phyloP scores from a whole-genome alignment of 2,113 vertebrate species.

The Zapornia atra region DNA sequence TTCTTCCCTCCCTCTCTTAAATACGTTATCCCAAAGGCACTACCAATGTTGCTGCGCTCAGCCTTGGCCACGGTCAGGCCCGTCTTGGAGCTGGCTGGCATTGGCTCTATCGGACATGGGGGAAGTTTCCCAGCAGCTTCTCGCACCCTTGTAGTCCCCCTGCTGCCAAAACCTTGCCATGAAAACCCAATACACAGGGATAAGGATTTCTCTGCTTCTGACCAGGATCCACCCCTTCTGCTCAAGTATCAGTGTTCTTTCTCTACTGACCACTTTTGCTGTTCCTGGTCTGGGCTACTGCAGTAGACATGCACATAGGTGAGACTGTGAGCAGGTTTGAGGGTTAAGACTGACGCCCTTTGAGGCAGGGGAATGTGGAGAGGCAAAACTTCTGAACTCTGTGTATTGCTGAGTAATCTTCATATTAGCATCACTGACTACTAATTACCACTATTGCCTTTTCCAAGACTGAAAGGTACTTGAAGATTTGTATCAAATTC shows the following conservation, averaged over 20 bases:
- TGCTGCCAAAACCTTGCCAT: too few species aligned
- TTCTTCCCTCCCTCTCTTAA: too few species aligned
- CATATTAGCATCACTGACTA: neutral
- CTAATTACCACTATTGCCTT: neutral
- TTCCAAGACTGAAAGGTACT: neutral
- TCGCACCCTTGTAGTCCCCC: too few species aligned
- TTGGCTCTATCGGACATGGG: too few species aligned
- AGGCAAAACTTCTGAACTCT: neutral
- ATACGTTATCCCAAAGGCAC: too few species aligned
- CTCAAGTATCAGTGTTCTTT: neutral
- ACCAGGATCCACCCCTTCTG: neutral
- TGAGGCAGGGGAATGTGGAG: neutral
- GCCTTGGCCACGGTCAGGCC: too few species aligned
- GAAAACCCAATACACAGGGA: too few species aligned
- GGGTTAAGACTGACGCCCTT: neutral
- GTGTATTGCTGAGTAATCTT: neutral
- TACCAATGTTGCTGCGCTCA: too few species aligned
- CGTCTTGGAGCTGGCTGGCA: too few species aligned
- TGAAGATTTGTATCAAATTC: neutral
- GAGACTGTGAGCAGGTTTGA: neutral
- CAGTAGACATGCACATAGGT: fast-evolving
- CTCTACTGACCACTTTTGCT: fast-evolving
- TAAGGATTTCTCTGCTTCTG: neutral
- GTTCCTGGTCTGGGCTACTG: neutral
- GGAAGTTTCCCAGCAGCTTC: too few species aligned